A percentile compares a stretch with the other conserved stretches of the same genome.
phyloP scores from a whole-genome alignment of 2,113 vertebrate genomes.

The Halcyon malimbica region DNA sequence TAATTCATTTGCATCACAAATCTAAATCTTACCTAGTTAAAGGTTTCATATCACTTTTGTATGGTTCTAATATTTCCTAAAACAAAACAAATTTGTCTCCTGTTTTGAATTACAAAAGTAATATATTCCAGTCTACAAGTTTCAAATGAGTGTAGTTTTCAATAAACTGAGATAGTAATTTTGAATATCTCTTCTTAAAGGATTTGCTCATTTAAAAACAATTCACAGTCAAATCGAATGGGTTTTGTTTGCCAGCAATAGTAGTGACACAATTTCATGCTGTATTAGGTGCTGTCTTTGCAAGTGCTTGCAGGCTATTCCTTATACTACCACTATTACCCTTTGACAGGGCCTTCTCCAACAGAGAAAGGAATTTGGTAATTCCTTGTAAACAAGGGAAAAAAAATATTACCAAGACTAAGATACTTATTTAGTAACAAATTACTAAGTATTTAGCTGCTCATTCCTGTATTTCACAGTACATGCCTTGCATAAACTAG shows the following conservation, averaged over 20 bases:
- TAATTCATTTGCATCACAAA: constrained; percentile 12
- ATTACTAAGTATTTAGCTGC: not conserved
- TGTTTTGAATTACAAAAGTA: not conserved
- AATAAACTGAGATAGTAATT: not conserved
- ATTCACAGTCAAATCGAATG: not conserved
- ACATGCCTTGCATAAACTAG: accelerated
- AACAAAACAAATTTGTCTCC: not conserved
- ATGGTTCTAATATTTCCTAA: not conserved
- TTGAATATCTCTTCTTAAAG: not conserved
- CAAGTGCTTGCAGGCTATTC: not conserved
- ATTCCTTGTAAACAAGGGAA: not conserved
- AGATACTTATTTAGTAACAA: not conserved
- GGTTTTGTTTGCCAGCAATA: not conserved
- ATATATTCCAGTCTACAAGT: not conserved
- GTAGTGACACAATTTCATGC: not conserved
- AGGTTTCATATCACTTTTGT: not conserved
- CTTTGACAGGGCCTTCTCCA: not conserved
- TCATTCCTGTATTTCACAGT: not conserved
- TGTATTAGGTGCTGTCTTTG: not conserved
- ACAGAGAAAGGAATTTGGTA: not conserved
- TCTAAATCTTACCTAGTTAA: not conserved
- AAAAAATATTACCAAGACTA: not conserved
- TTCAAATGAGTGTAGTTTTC: not conserved
- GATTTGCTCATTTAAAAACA: not conserved
- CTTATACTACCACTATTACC: not conserved